phyloP scores from a whole-genome alignment of 2,888 invertebrate species.

The Argyresthia albistria region DNA sequence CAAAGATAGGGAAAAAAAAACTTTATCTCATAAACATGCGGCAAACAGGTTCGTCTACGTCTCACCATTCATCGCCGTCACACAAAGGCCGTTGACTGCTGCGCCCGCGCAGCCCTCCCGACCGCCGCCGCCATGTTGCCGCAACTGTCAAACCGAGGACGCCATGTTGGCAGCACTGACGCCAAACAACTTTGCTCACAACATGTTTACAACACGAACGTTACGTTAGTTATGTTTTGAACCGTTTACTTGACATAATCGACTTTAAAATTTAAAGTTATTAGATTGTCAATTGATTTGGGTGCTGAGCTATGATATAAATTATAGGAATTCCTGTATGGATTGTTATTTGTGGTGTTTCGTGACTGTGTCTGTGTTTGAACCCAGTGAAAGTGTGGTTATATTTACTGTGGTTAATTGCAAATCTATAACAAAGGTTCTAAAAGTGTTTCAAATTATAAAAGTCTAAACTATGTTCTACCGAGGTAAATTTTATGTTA shows the following conservation, averaged over 20 bases:
- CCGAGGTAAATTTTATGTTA: no score
- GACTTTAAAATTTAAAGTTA: no score
- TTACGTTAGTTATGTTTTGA: conserved; percentile 58
- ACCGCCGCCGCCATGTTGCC: conserved; percentile 19
- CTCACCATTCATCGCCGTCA: not conserved
- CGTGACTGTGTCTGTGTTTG: conserved; percentile 8
- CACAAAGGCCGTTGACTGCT: conserved; percentile 6
- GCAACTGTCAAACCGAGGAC: conserved; percentile 11
- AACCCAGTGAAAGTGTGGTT: conserved; percentile 52
- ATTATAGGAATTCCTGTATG: not conserved
- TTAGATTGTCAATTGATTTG: not conserved
- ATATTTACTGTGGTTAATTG: conserved; percentile 37
- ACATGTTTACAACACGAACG: conserved; percentile 45
- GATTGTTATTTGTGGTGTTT: conserved; percentile 1
- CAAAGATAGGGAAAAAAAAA: not conserved
- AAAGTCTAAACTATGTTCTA: no score
- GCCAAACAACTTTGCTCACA: conserved; percentile 40
- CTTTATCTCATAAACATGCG: not conserved
- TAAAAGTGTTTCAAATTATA: no score
- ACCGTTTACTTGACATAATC: conserved; percentile 22
- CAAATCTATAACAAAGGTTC: no score
- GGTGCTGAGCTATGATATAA: not conserved
- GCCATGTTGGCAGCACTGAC: conserved; percentile 30
- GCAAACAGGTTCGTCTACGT: not conserved
- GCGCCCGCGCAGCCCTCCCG: conserved; percentile 11